A percentile compares a stretch with the other conserved stretches of the same genome.
Evolutionary conservation across 1,140 invertebrate species (phyloP).

Genomic region (Nomia melanderi): DNA sequence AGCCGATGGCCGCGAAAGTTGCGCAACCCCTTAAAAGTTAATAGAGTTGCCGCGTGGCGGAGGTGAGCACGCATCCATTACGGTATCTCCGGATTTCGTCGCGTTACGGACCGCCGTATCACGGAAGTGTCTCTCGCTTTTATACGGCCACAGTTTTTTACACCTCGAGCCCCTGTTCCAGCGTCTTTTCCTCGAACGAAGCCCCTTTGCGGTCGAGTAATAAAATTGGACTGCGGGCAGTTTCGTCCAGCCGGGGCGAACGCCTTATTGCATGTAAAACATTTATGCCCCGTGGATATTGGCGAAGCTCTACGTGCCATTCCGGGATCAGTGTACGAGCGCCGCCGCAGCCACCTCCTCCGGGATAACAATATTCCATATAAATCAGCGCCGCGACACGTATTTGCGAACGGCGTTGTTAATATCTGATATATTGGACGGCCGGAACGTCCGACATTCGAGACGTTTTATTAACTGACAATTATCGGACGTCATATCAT

Average conservation of each 20-base stretch:
- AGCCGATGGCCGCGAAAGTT: too few relatives aligned
- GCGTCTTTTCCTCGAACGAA: constrained; percentile 40
- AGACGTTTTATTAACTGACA: neutral
- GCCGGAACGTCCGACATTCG: neutral
- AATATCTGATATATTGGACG: constrained; percentile 5
- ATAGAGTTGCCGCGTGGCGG: neutral
- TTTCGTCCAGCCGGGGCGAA: constrained; percentile 75
- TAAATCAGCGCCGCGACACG: neutral
- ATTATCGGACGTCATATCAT: neutral
- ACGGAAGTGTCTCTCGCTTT: constrained; percentile 33
- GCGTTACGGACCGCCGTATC: neutral
- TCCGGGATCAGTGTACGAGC: constrained; percentile 1
- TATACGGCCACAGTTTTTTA: constrained; percentile 67
- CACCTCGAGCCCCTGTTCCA: constrained; percentile 56
- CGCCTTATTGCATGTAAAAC: constrained; percentile 80
- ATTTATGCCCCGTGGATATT: constrained; percentile 78
- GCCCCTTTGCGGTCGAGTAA: constrained; percentile 73
- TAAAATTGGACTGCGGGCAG: constrained; percentile 79
- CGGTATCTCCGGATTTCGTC: neutral
- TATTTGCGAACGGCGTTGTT: neutral
- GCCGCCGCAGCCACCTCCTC: constrained; percentile 2
- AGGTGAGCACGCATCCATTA: neutral
- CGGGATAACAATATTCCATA: constrained; percentile 23
- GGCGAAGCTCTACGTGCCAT: constrained; percentile 58
- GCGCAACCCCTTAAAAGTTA: neutral